phyloP scores from a whole-genome alignment of 37 sponge, comb jelly and placozoan genomes.

The Beroe forskalii region DNA sequence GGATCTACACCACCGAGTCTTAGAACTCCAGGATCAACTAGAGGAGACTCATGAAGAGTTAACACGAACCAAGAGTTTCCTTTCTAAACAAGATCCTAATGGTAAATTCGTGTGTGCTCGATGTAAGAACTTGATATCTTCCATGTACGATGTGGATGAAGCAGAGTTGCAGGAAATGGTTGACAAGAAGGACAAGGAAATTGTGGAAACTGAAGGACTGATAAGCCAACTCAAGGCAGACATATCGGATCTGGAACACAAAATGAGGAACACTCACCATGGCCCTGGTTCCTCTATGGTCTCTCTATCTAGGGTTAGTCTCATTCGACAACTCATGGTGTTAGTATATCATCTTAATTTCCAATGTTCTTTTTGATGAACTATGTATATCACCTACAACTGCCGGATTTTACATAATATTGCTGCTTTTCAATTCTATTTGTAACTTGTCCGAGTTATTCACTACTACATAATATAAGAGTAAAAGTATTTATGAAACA shows the following conservation, averaged over 20 bases:
- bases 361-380: no score
- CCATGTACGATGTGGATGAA: conserved; percentile 12
- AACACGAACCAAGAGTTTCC: neutral
- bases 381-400: no score
- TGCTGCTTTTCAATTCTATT: no score
- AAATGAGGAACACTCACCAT: conserved; percentile 58
- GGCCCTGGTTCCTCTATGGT: conserved; percentile 57
- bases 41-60: conserved; percentile 55
- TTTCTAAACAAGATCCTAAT: conserved; percentile 26
- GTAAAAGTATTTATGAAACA: no score
- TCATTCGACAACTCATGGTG: no score
- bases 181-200: conserved; percentile 39
- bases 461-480: no score
- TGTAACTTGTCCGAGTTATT: no score
- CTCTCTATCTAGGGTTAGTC: conserved; percentile 56
- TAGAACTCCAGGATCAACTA: conserved; percentile 33
- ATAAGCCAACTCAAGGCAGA: conserved; percentile 4
- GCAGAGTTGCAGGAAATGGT: conserved; percentile 28
- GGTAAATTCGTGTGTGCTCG: conserved; percentile 52
- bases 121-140: conserved; percentile 56
- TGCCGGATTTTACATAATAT: no score
- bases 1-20: conserved; percentile 5
- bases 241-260: conserved; percentile 6
- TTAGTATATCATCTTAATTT: neutral
- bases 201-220: conserved; percentile 17